Evolutionary conservation across 92 coral and sea anemone genomes (phyloP).

Genomic region (Phenganax subtilis): DNA sequence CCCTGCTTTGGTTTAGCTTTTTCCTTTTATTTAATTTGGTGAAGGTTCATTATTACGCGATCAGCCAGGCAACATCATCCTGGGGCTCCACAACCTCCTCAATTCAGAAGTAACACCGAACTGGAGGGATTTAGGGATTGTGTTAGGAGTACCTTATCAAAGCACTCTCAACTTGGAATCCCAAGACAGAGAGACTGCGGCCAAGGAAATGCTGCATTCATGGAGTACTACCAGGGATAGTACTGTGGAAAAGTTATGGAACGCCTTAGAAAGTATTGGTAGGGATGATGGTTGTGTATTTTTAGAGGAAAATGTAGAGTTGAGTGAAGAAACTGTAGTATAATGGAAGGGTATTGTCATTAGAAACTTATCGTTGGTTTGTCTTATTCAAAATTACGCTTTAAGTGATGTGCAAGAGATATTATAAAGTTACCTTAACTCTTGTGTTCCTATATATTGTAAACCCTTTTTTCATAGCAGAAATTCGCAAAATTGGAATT

Average conservation of each 20-base stretch:
- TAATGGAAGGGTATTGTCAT: background rate
- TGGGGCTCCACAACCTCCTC: background rate
- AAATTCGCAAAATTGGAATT: no score
- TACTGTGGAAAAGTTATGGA: slow-evolving; percentile 35
- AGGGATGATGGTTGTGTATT: slow-evolving; percentile 39
- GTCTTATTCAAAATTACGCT: no score
- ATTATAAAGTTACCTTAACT: no score
- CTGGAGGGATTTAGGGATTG: background rate
- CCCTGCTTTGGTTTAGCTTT: no score
- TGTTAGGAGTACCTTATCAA: background rate
- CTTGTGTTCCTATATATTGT: no score
- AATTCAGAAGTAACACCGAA: background rate
- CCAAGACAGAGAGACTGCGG: background rate
- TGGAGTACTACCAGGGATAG: slow-evolving; percentile 36
- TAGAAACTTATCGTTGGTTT: no score
- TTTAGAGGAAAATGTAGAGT: background rate
- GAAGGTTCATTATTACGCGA: background rate
- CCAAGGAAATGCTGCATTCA: slow-evolving; percentile 30
- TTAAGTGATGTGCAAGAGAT: no score
- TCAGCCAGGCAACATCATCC: background rate
- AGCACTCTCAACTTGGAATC: background rate
- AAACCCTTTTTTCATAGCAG: no score
- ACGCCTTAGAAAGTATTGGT: slow-evolving; percentile 34
- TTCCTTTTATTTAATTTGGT: no score
- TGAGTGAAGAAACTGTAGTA: background rate